Conservation (phyloP, 2,888 invertebrate genomes). For the Eupithecia insigniata region DNA sequence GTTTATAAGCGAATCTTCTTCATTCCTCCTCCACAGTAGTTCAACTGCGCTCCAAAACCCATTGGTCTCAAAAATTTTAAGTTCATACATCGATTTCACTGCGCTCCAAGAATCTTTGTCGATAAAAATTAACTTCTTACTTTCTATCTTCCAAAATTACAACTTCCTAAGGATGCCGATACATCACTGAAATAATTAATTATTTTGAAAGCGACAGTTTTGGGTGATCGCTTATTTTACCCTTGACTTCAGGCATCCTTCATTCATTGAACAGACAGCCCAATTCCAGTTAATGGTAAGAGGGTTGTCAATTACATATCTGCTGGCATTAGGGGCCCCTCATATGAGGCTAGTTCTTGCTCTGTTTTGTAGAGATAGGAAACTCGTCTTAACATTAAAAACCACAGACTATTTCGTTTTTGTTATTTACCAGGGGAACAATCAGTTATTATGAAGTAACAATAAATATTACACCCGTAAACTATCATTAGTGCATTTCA, state of each 20-base stretch:
- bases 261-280: slow-evolving; percentile 41
- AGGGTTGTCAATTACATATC: slow-evolving; percentile 47
- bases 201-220: slow-evolving; percentile 28
- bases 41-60: too few species aligned
- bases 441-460: neutral
- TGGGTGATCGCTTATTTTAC: slow-evolving; percentile 23
- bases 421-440: neutral
- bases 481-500: too few species aligned
- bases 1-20: neutral
- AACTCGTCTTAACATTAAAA: neutral
- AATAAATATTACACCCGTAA: too few species aligned
- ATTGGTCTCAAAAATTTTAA: too few species aligned
- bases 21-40: too few species aligned
- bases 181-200: slow-evolving; percentile 30
- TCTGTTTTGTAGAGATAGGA: neutral
- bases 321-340: slow-evolving; percentile 22
- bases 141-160: neutral
- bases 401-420: neutral
- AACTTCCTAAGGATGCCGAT: slow-evolving; percentile 13
- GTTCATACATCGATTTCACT: too few species aligned
- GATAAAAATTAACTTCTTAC: neutral
- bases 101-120: too few species aligned
- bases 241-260: slow-evolving; percentile 40
- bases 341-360: slow-evolving; percentile 9
- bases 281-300: slow-evolving; percentile 46